Base-by-base conservation (phyloP, 2,113 vertebrate genomes). In the Redunca redunca region DNA sequence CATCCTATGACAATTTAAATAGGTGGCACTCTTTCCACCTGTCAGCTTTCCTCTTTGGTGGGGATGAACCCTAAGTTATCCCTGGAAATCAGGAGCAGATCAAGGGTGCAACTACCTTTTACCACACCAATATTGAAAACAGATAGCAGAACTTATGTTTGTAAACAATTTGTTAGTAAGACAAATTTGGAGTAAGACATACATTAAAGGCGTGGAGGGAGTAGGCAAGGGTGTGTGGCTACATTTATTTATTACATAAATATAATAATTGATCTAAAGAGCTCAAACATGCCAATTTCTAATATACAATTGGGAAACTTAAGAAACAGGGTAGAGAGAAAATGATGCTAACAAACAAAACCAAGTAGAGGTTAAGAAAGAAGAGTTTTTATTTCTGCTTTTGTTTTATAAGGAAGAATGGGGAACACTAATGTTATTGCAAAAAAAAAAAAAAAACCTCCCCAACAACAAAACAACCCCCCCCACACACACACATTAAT, bases 1-100 rank as follows among this genome's bases (percentile, higher is more conserved):
- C 15, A 43, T 19, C 43, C 52, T 43, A 36, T 21, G 55, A 60
- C 7, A 58, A 53, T 92, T 93, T 97, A 95, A 96, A 94, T 91
- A 97, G 97, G 46, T 95, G 97, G 97, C 85, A 78, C 92, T 95
- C 95, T 96, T 78, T 96, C 89, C 52, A 94, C 90, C 89, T 88
- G 53, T 58, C 91, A 43, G 50, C 50, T 92, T 62, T 77, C 85
- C 3, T 26, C 48, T 85, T 91, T 55, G 53, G 64, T 4, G 7
- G 74, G 50, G 71, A 62, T 48, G 77, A 81, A 60, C 16, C 83
- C 23, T 40, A 50, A 77, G 40, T 85, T 55, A 58, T 74, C 93
- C 15, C 25, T 15, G 50, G 91, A 74, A 74, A 40, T 55, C 53
- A 36, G 78, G 16, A 64, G n/a, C 16, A n/a, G 48, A 55, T 83